Evolutionary conservation across 2,888 invertebrate species (phyloP).

Genomic region (Allygus modestus): DNA sequence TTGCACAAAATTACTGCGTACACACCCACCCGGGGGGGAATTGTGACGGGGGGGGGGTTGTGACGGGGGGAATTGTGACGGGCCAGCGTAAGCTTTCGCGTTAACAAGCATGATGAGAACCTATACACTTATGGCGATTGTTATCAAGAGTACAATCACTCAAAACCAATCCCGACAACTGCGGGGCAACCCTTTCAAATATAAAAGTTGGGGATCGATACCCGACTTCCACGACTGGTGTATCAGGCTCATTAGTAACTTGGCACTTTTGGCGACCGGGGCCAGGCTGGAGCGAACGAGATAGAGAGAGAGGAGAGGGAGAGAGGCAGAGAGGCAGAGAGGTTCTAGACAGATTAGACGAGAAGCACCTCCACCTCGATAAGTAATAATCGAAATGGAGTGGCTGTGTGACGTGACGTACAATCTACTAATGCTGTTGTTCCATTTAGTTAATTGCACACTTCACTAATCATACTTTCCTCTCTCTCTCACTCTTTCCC

Average conservation of each 20-base stretch:
- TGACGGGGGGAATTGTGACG: no score
- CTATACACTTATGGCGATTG: no score
- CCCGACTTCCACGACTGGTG: background rate
- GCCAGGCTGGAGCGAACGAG: background rate
- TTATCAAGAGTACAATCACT: no score
- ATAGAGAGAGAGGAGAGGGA: background rate
- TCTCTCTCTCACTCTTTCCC: slow-evolving; percentile 32
- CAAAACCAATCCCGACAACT: no score
- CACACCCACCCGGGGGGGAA: no score
- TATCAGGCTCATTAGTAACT: slow-evolving; percentile 2
- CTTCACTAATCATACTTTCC: slow-evolving; percentile 60
- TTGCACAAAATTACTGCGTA: no score
- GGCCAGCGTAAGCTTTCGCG: no score
- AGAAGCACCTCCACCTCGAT: slow-evolving; percentile 41
- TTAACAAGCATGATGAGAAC: no score
- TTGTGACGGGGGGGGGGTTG: no score
- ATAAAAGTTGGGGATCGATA: no score
- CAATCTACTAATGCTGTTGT: slow-evolving; percentile 60
- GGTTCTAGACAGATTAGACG: slow-evolving; percentile 34
- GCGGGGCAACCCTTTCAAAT: no score
- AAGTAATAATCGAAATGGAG: slow-evolving; percentile 60
- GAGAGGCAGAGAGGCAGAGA: background rate
- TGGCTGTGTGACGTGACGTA: slow-evolving; percentile 48
- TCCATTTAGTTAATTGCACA: slow-evolving; percentile 60
- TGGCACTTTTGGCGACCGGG: background rate